A percentile compares a stretch with the other conserved stretches of the same genome.
These are phyloP conservation scores for Lithophane semibrunnea DNA, from an alignment of 2,888 invertebrate species.

Conservation along the genomic window DNA sequence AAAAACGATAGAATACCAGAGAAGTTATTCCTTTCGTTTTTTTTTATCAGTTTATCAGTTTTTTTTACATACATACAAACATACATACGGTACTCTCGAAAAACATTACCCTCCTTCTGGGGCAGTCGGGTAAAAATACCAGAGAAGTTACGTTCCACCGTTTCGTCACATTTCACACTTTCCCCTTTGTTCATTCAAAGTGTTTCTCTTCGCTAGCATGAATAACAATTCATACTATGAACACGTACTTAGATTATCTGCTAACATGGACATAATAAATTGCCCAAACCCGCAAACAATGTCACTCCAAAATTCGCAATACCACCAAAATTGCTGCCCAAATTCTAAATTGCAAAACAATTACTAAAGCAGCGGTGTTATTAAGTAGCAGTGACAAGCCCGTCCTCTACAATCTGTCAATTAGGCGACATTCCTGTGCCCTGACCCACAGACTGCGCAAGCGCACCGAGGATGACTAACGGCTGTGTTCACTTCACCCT, in stretches of 20 bases:
- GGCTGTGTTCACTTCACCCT: slow-evolving; percentile 60
- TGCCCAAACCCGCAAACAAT: slow-evolving; percentile 17
- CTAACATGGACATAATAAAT: slow-evolving; percentile 1
- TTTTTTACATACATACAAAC: too few species aligned
- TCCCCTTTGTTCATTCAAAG: too few species aligned
- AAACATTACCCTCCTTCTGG: too few species aligned
- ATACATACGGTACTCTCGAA: too few species aligned
- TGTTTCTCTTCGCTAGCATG: not conserved
- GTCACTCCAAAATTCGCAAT: slow-evolving; percentile 17
- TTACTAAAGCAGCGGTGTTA: slow-evolving; percentile 53
- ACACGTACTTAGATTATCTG: not conserved
- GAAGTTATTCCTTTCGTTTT: too few species aligned
- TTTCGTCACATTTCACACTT: not conserved
- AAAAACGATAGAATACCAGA: too few species aligned
- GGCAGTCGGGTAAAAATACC: too few species aligned
- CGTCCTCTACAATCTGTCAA: slow-evolving; percentile 86
- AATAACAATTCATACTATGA: not conserved
- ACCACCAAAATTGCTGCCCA: slow-evolving; percentile 46
- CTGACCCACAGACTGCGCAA: slow-evolving; percentile 79
- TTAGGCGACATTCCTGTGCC: slow-evolving; percentile 86
- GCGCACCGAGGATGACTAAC: slow-evolving; percentile 67
- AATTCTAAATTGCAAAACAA: slow-evolving; percentile 48
- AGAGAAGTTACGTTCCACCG: not conserved
- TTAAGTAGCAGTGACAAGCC: slow-evolving; percentile 69
- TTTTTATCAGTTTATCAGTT: too few species aligned